Conservation (phyloP, 2,113 vertebrate genomes). For the Antechinus stuartii region DNA sequence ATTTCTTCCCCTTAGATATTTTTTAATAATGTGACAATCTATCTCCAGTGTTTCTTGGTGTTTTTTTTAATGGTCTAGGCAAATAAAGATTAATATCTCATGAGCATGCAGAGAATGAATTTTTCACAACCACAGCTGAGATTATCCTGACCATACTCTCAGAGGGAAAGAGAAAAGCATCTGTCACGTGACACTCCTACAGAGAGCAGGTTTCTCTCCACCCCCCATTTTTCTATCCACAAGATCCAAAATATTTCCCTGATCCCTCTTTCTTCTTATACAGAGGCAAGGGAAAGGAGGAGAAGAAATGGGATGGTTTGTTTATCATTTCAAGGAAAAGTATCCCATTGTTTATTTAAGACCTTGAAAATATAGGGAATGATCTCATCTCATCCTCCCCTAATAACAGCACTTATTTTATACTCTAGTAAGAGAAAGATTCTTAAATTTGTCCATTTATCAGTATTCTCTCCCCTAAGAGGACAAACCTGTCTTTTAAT, state of each 20-base stretch:
- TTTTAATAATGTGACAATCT: slow-evolving; percentile 35
- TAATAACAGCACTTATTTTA: neutral
- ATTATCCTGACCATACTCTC: neutral
- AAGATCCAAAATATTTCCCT: neutral
- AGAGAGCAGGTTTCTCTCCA: neutral
- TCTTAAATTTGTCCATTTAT: neutral
- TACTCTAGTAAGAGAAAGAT: neutral
- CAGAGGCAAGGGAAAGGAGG: neutral
- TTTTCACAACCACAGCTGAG: slow-evolving; percentile 32
- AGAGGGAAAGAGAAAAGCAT: neutral
- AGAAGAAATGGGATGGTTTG: slow-evolving; percentile 21
- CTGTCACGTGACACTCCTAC: neutral
- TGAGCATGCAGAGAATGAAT: neutral
- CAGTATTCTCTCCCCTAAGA: neutral
- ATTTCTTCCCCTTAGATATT: neutral
- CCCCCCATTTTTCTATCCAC: neutral
- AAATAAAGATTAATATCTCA: neutral
- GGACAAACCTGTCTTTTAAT: neutral
- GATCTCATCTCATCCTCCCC: neutral
- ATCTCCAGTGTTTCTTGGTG: neutral
- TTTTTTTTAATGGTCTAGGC: neutral
- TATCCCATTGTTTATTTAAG: neutral
- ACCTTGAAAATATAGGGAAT: accelerated
- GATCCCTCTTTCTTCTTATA: neutral
- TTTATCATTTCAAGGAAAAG: neutral